phyloP scores from a whole-genome alignment of 2,797 vertebrate genomes.

The Accipiter badius region DNA sequence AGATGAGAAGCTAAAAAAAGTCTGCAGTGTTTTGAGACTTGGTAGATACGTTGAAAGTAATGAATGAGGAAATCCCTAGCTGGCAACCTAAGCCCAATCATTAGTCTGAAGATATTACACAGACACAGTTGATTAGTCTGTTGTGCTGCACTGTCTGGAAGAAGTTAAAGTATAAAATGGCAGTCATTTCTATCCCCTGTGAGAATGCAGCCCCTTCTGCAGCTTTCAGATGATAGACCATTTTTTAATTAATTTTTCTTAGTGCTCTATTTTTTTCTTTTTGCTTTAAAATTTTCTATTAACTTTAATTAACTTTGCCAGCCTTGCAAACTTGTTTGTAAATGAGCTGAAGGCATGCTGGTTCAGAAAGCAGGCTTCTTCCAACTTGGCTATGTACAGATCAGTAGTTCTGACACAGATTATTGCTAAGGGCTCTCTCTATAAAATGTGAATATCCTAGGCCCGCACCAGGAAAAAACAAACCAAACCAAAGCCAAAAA shows the following conservation, averaged over 20 bases:
- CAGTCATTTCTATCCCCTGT: constrained; percentile 4
- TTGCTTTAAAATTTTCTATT: constrained; percentile 32
- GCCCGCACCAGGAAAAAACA: not conserved
- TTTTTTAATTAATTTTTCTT: constrained; percentile 37
- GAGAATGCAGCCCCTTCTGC: not conserved
- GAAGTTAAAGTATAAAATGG: constrained; percentile 23
- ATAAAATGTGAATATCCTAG: not conserved
- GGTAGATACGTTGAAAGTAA: not conserved
- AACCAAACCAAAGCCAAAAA: no score
- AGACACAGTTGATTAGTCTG: constrained; percentile 35
- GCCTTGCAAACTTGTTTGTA: constrained; percentile 34
- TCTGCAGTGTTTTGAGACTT: constrained; percentile 1
- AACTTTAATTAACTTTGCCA: constrained; percentile 57
- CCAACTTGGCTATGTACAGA: not conserved
- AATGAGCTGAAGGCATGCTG: not conserved
- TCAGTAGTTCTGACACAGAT: not conserved
- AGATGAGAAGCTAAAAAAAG: not conserved
- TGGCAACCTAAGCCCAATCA: constrained; percentile 6
- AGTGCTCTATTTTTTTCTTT: constrained; percentile 8
- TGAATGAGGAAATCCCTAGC: constrained; percentile 39
- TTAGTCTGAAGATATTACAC: constrained; percentile 41
- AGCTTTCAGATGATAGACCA: not conserved
- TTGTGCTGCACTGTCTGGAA: constrained; percentile 30
- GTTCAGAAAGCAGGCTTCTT: not conserved
- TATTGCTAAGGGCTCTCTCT: not conserved